A percentile compares a stretch with the other conserved stretches of the same genome.
Conservation (phyloP, 2,888 invertebrate genomes). For the Villa cingulata region DNA sequence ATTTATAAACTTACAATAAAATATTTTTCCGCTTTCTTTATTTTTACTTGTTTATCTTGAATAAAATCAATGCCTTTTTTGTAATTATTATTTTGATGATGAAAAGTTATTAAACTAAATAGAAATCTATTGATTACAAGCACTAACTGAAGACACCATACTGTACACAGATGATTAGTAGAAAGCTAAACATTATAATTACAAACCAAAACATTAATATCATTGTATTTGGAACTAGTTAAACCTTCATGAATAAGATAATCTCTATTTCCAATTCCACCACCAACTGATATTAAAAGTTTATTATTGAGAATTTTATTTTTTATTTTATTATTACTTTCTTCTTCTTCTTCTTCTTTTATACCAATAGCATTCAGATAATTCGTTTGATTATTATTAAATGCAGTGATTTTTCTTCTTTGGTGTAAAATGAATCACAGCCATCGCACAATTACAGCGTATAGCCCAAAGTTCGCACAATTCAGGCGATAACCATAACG, state of each 20-base stretch:
- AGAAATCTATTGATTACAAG: constrained; percentile 62
- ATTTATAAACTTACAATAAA: constrained; percentile 26
- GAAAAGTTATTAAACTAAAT: constrained; percentile 58
- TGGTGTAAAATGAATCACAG: constrained; percentile 43
- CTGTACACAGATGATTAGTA: constrained; percentile 78
- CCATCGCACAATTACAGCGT: too few relatives aligned
- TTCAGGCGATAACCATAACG: too few relatives aligned
- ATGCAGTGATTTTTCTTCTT: constrained; percentile 17
- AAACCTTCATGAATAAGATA: constrained; percentile 61
- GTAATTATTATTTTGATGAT: constrained; percentile 14
- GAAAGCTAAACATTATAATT: constrained; percentile 58
- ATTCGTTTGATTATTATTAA: too few relatives aligned
- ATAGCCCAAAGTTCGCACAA: too few relatives aligned
- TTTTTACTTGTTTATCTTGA: constrained; percentile 23
- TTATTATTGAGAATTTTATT: constrained; percentile 30
- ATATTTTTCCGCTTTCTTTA: constrained; percentile 23
- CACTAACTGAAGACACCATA: constrained; percentile 88
- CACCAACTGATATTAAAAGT: constrained; percentile 67
- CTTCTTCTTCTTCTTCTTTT: not conserved
- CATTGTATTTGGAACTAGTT: constrained; percentile 44
- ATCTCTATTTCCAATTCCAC: constrained; percentile 78
- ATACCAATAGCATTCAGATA: too few relatives aligned
- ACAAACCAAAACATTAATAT: constrained; percentile 50
- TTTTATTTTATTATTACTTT: not conserved
- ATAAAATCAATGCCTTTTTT: constrained; percentile 19